Evolutionary conservation across 2,797 vertebrate genomes (phyloP), one percentile per base, ranked within the genome.

Genomic region (Carcharodon carcharias): DNA sequence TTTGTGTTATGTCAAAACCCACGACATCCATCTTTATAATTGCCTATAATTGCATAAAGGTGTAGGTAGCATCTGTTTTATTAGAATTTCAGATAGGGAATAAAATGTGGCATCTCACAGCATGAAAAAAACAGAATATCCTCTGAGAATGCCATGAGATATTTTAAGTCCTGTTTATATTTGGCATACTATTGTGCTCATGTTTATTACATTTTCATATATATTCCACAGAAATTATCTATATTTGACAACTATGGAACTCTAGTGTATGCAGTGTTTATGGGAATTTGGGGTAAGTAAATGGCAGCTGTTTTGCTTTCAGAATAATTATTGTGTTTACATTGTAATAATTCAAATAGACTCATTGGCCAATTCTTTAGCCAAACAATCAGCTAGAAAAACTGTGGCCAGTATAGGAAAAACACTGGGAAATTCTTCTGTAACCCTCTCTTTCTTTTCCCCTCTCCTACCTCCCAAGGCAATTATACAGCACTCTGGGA

Each of bases 241-340:
- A 98, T 99, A 97, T 99, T 99, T 98, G 99, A 99, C 97, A 99
- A 99, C 97, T 99, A 98, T 98, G 99, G 99, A 96, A 99, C 99
- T 0, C 97, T 99, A 96, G 97, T 99, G 95, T 99, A 99, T 98
- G 99, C 99, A 35, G 98, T 99, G 96, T 99, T 99, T 97, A 99
- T 99, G 99, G 98, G 98, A 96, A 97, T 99, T 96, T 99, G 99
- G 99, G 99, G 99, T 99, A 97, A 98, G 99, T 97, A 0, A 0
- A 80, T 95, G 56, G 67, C 50, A 95, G 94, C 50, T 95, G 6
- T 73, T 97, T 96, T 96, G 69, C 54, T 96, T 31, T 80, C 69
- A 85, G 96, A 96, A 96, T 92, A 67, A 89, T 73, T 96, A 73
- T 54, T 95, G 16, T 91, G 6, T 71, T 73, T 95, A 54, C n/a